These are phyloP conservation scores for Tribolium madens DNA, from an alignment of 1,140 invertebrate species.

Conservation along the genomic window DNA sequence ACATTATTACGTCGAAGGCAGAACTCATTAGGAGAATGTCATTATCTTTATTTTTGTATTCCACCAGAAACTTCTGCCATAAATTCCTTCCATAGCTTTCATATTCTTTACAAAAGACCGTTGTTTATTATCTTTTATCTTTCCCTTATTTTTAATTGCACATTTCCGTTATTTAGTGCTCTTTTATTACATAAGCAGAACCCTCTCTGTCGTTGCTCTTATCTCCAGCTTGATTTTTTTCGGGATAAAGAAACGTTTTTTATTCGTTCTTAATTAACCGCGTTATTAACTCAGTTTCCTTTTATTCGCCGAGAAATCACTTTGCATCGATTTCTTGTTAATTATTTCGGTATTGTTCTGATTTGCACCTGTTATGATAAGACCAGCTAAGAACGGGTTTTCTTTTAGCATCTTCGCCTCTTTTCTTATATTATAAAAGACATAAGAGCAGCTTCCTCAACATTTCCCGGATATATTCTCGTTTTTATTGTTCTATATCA, in stretches of 20 bases:
- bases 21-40: conserved; percentile 42
- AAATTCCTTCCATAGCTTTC: conserved; percentile 55
- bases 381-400: conserved; percentile 9
- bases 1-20: conserved; percentile 42
- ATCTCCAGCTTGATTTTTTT: conserved; percentile 31
- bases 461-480: conserved; percentile 47
- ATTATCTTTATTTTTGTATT: conserved; percentile 51
- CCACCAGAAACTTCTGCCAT: conserved; percentile 49
- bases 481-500: conserved; percentile 50
- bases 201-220: conserved; percentile 42
- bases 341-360: conserved; percentile 16
- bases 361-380: conserved; percentile 36
- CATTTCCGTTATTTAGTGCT: conserved; percentile 55
- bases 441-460: conserved; percentile 42
- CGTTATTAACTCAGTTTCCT: conserved; percentile 31
- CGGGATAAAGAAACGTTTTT: neutral
- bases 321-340: conserved; percentile 9
- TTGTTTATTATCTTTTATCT: conserved; percentile 57
- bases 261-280: conserved; percentile 31
- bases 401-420: conserved; percentile 19
- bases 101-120: conserved; percentile 51
- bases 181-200: conserved; percentile 54
- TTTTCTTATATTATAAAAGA: conserved; percentile 44
- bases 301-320: conserved; percentile 6
- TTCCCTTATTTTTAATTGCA: conserved; percentile 55